Evolutionary conservation across 2,888 invertebrate species (phyloP).

Genomic region (Caenorhabditis auriculariae): DNA sequence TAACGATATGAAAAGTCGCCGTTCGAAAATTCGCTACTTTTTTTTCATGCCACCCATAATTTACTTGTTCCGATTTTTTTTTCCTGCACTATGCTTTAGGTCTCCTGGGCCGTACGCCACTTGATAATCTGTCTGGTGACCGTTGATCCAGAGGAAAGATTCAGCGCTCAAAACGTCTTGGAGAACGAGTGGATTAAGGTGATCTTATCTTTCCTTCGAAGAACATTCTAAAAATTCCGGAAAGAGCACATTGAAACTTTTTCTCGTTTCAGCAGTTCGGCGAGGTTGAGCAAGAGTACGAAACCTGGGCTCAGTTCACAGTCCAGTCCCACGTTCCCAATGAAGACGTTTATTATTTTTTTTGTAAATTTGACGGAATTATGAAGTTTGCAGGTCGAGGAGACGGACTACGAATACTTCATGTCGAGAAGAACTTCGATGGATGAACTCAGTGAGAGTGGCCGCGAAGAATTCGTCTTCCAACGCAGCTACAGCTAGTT

Average conservation of each 20-base stretch:
- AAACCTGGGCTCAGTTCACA: slow-evolving; percentile 28
- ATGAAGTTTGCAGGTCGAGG: slow-evolving; percentile 26
- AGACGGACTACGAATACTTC: slow-evolving; percentile 44
- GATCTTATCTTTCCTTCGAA: slow-evolving; percentile 2
- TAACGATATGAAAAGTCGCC: background rate
- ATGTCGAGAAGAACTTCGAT: slow-evolving; percentile 47
- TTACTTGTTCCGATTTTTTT: background rate
- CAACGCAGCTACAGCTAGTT: slow-evolving; percentile 8
- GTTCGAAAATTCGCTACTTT: background rate
- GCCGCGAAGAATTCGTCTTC: slow-evolving; percentile 9
- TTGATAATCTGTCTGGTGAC: slow-evolving; percentile 45
- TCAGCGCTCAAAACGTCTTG: slow-evolving; percentile 87
- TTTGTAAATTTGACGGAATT: too few species aligned
- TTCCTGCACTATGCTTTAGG: too few species aligned
- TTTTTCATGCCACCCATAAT: background rate
- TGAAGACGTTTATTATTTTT: too few species aligned
- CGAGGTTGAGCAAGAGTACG: slow-evolving; percentile 28
- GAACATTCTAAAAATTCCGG: background rate
- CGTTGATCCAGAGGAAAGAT: slow-evolving; percentile 82
- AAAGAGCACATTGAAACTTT: background rate
- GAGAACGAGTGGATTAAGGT: slow-evolving; percentile 83
- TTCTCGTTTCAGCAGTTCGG: slow-evolving; percentile 21
- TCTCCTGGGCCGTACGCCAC: slow-evolving; percentile 36
- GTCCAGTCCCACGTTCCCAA: slow-evolving; percentile 21
- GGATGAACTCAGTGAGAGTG: slow-evolving; percentile 42